A percentile compares a stretch with the other conserved stretches of the same genome.
Evolutionary conservation across 2,113 vertebrate genomes (phyloP).

Genomic region (Odocoileus virginianus): DNA sequence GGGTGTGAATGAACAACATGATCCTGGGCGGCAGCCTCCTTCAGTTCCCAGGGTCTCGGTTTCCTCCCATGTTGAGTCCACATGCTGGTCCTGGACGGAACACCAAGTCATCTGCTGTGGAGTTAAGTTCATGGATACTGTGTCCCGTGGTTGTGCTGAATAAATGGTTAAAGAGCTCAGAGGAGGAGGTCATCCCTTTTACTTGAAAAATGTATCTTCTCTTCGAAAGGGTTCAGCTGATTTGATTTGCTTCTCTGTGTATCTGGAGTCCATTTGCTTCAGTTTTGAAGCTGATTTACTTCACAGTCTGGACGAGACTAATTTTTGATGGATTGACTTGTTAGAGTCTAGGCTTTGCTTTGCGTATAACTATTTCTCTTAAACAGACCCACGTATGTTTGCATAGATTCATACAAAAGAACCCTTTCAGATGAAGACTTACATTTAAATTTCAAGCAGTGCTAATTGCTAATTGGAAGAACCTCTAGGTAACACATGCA

Average conservation of each 20-base stretch:
- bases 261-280: not conserved
- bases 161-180: not conserved
- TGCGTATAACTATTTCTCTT: not conserved
- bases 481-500: not conserved
- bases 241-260: not conserved
- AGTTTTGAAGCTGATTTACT: not conserved
- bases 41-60: not conserved
- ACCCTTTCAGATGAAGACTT: not conserved
- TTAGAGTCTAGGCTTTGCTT: not conserved
- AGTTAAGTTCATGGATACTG: rapidly evolving
- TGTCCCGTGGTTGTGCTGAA: not conserved
- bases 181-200: not conserved
- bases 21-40: not conserved
- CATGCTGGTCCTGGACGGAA: not conserved
- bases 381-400: not conserved
- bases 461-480: not conserved
- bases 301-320: not conserved
- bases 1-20: not conserved
- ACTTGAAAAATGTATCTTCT: not conserved
- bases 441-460: not conserved
- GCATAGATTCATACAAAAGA: not conserved
- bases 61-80: not conserved
- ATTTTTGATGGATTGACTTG: not conserved
- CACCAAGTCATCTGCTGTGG: not conserved
- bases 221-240: not conserved